Evolutionary conservation across 2,888 invertebrate genomes (phyloP).

Genomic region (Trachelus stipa): DNA sequence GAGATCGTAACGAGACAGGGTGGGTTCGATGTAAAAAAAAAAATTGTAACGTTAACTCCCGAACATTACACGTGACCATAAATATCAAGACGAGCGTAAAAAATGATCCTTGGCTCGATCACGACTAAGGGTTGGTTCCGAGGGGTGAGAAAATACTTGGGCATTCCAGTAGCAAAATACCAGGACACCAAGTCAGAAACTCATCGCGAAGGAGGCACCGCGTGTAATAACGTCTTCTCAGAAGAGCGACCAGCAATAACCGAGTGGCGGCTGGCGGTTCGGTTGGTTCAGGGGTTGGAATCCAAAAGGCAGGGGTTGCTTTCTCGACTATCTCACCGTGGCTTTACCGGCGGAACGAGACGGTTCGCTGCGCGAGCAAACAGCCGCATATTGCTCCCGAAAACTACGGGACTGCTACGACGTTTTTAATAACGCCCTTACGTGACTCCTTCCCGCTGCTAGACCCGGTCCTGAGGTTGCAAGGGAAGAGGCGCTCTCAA

Average conservation of each 20-base stretch:
- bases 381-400: constrained; percentile 51
- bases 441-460: constrained; percentile 37
- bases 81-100: no score
- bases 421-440: constrained; percentile 59
- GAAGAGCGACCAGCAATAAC: constrained; percentile 54
- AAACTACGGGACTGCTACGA: constrained; percentile 50
- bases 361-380: constrained; percentile 38
- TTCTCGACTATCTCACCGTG: constrained; percentile 10
- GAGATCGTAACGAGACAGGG: no score
- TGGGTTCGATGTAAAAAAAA: no score
- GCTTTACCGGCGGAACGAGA: constrained; percentile 16
- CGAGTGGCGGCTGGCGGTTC: constrained; percentile 34
- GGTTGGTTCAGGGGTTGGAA: constrained; percentile 38
- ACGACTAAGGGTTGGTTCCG: no score
- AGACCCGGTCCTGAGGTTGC: not conserved
- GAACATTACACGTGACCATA: no score
- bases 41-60: no score
- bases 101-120: no score
- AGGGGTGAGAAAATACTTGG: no score
- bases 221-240: constrained; percentile 55
- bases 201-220: constrained; percentile 47
- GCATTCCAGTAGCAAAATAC: no score
- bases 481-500: not conserved
- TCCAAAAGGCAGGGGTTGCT: constrained; percentile 38
- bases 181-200: constrained; percentile 29